phyloP scores from a whole-genome alignment of 2,113 vertebrate genomes.

The Micronycteris hirsuta region DNA sequence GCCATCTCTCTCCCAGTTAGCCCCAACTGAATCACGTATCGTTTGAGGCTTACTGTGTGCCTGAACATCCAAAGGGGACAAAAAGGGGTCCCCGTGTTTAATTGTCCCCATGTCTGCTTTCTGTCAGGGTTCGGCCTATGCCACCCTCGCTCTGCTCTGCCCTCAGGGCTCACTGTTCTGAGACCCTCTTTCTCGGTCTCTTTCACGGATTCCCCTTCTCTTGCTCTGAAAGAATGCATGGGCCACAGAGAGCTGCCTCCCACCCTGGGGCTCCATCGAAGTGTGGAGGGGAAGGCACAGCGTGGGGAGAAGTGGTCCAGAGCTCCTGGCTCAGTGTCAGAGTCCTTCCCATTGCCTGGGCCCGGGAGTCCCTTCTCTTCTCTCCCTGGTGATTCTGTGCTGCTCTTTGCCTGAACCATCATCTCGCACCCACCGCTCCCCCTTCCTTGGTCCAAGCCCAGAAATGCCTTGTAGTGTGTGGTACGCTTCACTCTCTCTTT shows the following conservation, averaged over 20 bases:
- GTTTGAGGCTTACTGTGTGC: background rate
- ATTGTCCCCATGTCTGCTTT: background rate
- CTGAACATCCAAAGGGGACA: background rate
- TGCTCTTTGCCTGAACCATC: background rate
- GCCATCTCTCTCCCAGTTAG: background rate
- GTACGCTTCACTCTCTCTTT: slow-evolving; percentile 30
- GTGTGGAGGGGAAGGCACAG: background rate
- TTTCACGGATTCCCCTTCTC: background rate
- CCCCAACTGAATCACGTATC: no score
- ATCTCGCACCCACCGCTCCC: background rate
- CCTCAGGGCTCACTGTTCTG: background rate
- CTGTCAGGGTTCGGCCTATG: background rate
- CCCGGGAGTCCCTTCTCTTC: background rate
- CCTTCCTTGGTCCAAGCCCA: slow-evolving; percentile 33
- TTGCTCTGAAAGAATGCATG: background rate
- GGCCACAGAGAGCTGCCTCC: background rate
- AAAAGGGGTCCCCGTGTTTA: background rate
- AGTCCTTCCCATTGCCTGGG: fast-evolving
- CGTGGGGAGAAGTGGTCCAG: background rate
- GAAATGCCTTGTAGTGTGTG: slow-evolving; percentile 56
- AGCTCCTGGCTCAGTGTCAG: background rate
- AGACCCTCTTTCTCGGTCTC: background rate
- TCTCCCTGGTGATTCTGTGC: no score
- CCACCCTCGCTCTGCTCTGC: fast-evolving
- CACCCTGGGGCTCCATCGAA: fast-evolving